phyloP scores from a whole-genome alignment of 2,888 invertebrate species.

The Eremobia ochroleuca region DNA sequence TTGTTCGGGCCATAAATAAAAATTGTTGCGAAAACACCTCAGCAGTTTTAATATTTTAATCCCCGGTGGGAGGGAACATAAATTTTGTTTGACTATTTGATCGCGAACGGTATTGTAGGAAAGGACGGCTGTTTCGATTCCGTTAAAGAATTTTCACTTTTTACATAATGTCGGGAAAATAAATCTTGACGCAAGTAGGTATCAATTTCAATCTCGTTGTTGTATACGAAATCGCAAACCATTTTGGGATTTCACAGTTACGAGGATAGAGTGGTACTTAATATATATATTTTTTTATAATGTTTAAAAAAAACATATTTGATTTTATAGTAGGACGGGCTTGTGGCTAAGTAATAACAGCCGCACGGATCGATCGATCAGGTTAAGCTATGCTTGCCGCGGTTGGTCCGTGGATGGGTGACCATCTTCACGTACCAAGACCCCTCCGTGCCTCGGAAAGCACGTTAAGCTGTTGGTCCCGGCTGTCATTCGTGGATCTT shows the following conservation, averaged over 20 bases:
- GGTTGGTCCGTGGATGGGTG: too few species aligned
- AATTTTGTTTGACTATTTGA: slow-evolving; percentile 84
- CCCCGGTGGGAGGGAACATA: slow-evolving; percentile 79
- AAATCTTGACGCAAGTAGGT: slow-evolving; percentile 10
- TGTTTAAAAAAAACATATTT: background rate
- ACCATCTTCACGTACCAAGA: too few species aligned
- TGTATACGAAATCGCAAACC: background rate
- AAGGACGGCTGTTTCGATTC: slow-evolving; percentile 65
- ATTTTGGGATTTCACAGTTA: background rate
- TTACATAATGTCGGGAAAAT: background rate
- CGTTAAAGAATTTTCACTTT: slow-evolving; percentile 55
- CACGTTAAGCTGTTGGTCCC: too few species aligned
- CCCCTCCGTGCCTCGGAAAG: too few species aligned
- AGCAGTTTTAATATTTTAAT: slow-evolving; percentile 89
- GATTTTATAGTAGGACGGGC: too few species aligned
- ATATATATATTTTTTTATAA: background rate
- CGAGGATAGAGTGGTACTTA: background rate
- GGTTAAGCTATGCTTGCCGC: too few species aligned
- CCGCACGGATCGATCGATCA: too few species aligned
- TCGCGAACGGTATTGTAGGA: slow-evolving; percentile 63
- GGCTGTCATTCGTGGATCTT: too few species aligned
- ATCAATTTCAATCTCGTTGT: background rate
- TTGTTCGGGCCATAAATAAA: slow-evolving; percentile 85
- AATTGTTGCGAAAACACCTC: slow-evolving; percentile 85
- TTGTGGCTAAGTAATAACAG: too few species aligned